phyloP scores from a whole-genome alignment of 1,140 invertebrate species.

The Rhizoglyphus robini region DNA sequence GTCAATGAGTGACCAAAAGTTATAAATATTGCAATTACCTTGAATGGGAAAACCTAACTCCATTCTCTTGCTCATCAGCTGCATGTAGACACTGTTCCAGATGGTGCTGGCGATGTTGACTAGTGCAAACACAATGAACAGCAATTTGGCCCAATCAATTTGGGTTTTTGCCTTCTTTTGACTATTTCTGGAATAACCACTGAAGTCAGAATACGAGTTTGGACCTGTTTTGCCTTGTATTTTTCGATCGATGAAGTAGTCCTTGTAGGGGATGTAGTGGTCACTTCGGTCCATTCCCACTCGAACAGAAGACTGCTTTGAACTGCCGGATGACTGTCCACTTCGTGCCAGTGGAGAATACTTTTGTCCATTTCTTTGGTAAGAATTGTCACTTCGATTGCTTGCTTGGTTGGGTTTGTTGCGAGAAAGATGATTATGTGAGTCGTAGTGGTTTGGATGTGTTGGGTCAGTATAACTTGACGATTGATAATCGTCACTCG shows the following conservation, averaged over 20 bases:
- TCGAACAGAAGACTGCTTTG: not conserved
- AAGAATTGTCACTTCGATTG: not conserved
- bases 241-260: not conserved
- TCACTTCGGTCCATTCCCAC: not conserved
- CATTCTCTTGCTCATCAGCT: not conserved
- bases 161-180: not conserved
- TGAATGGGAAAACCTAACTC: not conserved
- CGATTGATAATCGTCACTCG: not conserved
- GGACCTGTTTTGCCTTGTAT: not conserved
- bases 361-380: not conserved
- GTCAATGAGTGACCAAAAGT: not conserved
- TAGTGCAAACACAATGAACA: not conserved
- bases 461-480: not conserved
- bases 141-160: not conserved
- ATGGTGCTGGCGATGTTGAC: not conserved
- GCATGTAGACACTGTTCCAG: not conserved
- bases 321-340: not conserved
- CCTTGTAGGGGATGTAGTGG: not conserved
- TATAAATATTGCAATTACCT: not conserved
- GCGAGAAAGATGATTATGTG: not conserved
- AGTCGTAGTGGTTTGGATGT: not conserved
- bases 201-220: not conserved
- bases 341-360: not conserved
- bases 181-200: not conserved
- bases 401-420: not conserved